These are phyloP conservation scores for Choloepus didactylus DNA, from an alignment of 2,797 vertebrate genomes.

Conservation along the genomic window DNA sequence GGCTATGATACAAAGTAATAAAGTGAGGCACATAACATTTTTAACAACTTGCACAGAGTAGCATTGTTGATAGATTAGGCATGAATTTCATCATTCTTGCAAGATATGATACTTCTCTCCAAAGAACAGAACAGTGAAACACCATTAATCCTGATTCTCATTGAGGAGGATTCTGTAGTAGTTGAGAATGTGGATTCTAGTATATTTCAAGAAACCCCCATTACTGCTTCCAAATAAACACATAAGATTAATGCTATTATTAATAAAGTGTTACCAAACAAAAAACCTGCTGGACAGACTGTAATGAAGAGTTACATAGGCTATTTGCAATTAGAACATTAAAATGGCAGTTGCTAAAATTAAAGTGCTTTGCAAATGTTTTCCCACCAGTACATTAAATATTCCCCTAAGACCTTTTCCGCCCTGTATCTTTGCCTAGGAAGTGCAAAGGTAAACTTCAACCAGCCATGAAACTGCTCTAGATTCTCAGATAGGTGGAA, in stretches of 20 bases:
- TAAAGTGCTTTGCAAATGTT: constrained; percentile 64
- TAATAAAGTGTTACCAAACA: constrained; percentile 22
- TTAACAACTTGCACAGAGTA: neutral
- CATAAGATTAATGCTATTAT: constrained; percentile 25
- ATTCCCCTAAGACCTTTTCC: constrained; percentile 49
- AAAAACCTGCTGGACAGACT: constrained; percentile 36
- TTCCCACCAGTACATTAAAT: constrained; percentile 66
- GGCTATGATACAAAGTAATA: neutral
- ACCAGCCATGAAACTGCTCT: neutral
- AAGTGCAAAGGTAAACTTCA: constrained; percentile 58
- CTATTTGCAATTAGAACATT: constrained; percentile 62
- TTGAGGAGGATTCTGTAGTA: neutral
- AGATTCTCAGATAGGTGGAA: constrained; percentile 25
- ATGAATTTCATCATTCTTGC: neutral
- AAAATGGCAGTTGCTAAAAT: constrained; percentile 71
- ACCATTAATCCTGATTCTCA: neutral
- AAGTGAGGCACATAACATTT: neutral
- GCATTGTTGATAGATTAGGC: neutral
- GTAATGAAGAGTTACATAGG: constrained; percentile 50
- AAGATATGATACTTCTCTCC: neutral
- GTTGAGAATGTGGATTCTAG: constrained; percentile 6
- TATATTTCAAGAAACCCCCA: neutral
- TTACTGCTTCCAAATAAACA: constrained; percentile 38
- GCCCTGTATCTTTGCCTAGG: constrained; percentile 64
- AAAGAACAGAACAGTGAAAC: neutral